Conservation (phyloP, 2,888 invertebrate genomes). For the Sepiola atlantica region DNA sequence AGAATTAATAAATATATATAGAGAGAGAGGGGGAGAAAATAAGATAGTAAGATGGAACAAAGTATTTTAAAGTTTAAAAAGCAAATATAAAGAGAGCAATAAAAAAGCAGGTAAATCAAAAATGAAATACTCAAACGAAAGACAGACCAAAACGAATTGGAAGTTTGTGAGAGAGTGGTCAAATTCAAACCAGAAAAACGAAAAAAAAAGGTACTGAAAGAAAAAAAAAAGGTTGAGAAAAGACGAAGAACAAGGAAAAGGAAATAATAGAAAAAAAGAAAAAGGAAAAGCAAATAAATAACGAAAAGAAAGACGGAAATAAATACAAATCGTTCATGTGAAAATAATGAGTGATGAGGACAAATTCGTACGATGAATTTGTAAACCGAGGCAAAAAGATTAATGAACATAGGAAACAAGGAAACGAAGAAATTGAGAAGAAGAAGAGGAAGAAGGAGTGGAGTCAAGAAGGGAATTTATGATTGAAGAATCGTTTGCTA, state of each 20-base stretch:
- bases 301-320: not conserved
- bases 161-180: too few species aligned
- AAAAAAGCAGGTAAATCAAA: too few species aligned
- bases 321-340: not conserved
- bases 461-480: not conserved
- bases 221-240: not conserved
- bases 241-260: not conserved
- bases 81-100: too few species aligned
- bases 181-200: too few species aligned
- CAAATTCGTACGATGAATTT: not conserved
- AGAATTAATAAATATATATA: too few species aligned
- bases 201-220: not conserved
- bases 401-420: not conserved
- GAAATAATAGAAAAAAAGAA: too few species aligned
- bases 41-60: too few species aligned
- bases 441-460: not conserved
- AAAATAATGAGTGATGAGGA: not conserved
- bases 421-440: not conserved
- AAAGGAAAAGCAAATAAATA: not conserved
- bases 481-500: not conserved
- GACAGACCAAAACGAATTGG: too few species aligned
- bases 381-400: not conserved
- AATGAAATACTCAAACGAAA: too few species aligned
- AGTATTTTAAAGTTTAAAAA: too few species aligned
- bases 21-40: not conserved